These are phyloP conservation scores for Vulpes lagopus DNA, from an alignment of 2,113 vertebrate genomes.

Conservation along the genomic window DNA sequence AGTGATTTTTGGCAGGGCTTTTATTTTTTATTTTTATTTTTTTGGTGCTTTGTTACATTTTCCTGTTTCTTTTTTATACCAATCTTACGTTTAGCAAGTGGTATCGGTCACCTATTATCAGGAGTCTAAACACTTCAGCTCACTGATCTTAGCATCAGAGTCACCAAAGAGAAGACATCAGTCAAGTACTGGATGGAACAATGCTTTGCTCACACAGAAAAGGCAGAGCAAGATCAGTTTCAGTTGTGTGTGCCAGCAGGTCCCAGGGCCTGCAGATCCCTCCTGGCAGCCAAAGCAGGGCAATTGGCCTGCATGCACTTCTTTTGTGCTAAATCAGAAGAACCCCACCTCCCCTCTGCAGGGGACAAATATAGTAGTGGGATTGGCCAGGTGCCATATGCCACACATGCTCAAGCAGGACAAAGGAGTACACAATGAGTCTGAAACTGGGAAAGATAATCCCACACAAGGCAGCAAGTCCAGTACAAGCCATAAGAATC, in stretches of 20 bases:
- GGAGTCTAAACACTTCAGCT: neutral
- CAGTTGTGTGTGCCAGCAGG: neutral
- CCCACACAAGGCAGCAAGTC: neutral
- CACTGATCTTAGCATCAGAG: neutral
- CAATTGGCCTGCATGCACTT: neutral
- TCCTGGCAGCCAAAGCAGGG: neutral
- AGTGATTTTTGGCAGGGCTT: neutral
- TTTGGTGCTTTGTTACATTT: neutral
- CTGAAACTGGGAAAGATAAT: neutral
- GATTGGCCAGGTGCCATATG: neutral
- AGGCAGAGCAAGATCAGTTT: neutral
- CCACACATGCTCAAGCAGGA: neutral
- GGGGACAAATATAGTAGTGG: neutral
- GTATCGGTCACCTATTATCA: neutral
- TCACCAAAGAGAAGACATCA: neutral
- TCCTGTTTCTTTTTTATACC: neutral
- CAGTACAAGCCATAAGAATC: neutral
- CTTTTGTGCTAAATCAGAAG: neutral
- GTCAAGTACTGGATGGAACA: neutral
- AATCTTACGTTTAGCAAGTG: neutral
- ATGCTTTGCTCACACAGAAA: neutral
- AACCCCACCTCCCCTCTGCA: neutral
- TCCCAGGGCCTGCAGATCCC: neutral
- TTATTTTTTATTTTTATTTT: neutral
- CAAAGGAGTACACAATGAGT: neutral